Base-by-base conservation (phyloP, 2,888 invertebrate species). In the Callosobruchus maculatus region DNA sequence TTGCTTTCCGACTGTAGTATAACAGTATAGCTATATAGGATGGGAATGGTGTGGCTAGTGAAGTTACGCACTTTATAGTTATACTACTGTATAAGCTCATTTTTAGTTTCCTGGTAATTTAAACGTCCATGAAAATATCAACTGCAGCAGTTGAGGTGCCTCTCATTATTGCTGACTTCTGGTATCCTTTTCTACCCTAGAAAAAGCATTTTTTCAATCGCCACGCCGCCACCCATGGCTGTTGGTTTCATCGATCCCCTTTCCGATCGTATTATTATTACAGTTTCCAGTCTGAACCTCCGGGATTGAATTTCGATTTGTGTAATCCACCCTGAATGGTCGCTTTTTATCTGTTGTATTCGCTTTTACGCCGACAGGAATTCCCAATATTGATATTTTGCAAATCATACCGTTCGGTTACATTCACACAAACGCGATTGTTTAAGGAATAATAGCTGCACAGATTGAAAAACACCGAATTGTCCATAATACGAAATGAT, bases 251-350 rank as follows among this genome's bases (percentile, higher is more conserved):
- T 49, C 49, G 49, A 49, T 49, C 18, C 13, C 49, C 49, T 2
- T 49, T 49, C 13, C 73, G 73, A 76, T 76, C 75, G 74, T 72
- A 75, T 76, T 77, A 76, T 77, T 77, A 77, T 77, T 77, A 73
- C 75, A 74, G 73, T 74, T 76, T 77, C 71, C 70, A 73, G 67
- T 70, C 73, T 70, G 70, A 70, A 73, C 70, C 70, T 69, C 70
- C 22, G 73, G 70, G 73, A 70, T 73, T 68, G 66, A 70, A 70
- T 70, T 20, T 13, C 67, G 73, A 73, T 73, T 70, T 30, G 73
- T 67, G 67, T 70, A 71, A 73, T 73, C 70, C 73, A 49, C 49
- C 49, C 49, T 49, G 49, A 49, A 49, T 49, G 49, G 49, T 49
- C 49, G 49, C 49, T 13, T 49, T 49, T 49, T 49, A 49, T 49